Conservation (phyloP, 2,113 vertebrate genomes). For the Vidua chalybeata region DNA sequence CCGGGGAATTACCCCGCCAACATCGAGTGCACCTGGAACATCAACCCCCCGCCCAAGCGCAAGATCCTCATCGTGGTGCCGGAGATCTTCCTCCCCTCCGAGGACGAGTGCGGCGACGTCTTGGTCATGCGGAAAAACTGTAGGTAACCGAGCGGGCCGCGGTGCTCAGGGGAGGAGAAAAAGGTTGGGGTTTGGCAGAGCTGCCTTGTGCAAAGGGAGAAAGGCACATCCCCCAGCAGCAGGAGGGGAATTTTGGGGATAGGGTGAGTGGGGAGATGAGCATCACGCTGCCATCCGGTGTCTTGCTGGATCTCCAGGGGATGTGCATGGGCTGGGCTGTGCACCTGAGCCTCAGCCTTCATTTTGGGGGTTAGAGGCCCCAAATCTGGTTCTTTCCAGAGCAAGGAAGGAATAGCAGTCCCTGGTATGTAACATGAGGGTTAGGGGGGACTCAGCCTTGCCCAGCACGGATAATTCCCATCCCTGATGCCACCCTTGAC, state of each 20-base stretch:
- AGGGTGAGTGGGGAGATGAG: accelerated
- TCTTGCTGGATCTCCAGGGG: neutral
- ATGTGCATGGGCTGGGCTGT: neutral
- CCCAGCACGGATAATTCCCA: accelerated
- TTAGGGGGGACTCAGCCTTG: neutral
- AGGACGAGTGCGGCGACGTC: slow-evolving; percentile 97
- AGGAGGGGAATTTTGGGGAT: neutral
- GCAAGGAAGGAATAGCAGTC: neutral
- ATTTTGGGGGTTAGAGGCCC: neutral
- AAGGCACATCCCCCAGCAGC: accelerated
- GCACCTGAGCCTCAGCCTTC: neutral
- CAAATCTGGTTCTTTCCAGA: neutral
- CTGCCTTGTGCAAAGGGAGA: neutral
- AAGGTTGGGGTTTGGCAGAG: neutral
- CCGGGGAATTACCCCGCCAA: slow-evolving; percentile 96
- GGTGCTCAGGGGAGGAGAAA: neutral
- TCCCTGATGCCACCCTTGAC: neutral
- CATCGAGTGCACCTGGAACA: slow-evolving; percentile 96
- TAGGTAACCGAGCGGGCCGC: slow-evolving; percentile 73
- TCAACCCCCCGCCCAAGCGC: slow-evolving; percentile 96
- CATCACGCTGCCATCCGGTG: accelerated
- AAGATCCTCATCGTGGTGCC: slow-evolving; percentile 98
- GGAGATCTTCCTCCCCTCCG: slow-evolving; percentile 96
- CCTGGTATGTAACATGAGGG: neutral
- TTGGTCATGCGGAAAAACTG: slow-evolving; percentile 99